Conservation (phyloP, 23 tunicate species). For the Pegea sp. region DNA sequence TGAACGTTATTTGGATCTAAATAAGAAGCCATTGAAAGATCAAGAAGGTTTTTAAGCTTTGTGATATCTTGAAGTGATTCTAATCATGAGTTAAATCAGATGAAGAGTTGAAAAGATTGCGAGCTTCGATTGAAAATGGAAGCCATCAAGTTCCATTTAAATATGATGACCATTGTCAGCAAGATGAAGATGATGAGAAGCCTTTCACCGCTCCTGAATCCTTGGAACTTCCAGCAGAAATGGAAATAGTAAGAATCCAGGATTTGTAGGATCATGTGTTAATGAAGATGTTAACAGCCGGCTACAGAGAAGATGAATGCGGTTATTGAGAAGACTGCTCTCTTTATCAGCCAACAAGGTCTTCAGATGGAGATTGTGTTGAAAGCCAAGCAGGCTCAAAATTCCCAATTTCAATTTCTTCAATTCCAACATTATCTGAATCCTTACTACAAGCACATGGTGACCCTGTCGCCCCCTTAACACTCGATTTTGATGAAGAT, state of each 20-base stretch:
- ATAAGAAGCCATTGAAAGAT: too few species aligned
- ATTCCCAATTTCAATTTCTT: constrained; percentile 71
- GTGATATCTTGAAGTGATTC: not conserved
- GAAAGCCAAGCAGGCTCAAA: constrained; percentile 89
- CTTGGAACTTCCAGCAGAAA: constrained; percentile 57
- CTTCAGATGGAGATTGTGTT: constrained; percentile 93
- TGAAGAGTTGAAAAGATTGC: constrained; percentile 79
- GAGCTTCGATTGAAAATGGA: constrained; percentile 40
- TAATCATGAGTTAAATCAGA: constrained; percentile 11
- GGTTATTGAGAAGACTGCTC: constrained; percentile 85
- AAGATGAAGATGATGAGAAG: constrained; percentile 22
- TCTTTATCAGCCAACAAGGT: constrained; percentile 89
- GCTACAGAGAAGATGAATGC: constrained; percentile 93
- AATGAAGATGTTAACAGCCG: constrained; percentile 50
- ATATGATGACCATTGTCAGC: constrained; percentile 11
- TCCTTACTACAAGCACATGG: constrained; percentile 89
- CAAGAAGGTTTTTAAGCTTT: not conserved
- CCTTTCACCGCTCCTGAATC: constrained; percentile 58
- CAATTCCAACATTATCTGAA: constrained; percentile 72
- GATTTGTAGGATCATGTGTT: too few species aligned
- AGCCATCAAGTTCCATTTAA: constrained; percentile 16
- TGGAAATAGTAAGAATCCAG: constrained; percentile 64
- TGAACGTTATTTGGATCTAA: constrained; percentile 58
- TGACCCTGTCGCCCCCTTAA: too few species aligned
- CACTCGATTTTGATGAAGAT: too few species aligned